Percentiles rank a stretch among this genome's conserved stretches.
Conservation (phyloP, 2,113 vertebrate species). For the Chionomys nivalis region DNA sequence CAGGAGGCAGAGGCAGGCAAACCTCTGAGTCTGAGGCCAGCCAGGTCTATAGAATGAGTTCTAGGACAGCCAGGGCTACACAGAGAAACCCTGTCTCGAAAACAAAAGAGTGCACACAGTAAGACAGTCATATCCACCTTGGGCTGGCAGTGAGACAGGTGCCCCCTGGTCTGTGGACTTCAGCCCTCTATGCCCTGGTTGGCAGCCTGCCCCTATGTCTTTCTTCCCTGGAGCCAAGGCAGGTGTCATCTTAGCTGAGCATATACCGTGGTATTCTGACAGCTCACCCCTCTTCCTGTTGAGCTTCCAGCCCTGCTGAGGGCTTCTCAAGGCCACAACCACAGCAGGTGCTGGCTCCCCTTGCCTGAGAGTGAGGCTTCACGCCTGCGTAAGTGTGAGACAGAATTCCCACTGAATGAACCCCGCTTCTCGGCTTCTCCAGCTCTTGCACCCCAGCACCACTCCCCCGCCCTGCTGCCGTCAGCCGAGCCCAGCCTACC, state of each 20-base stretch:
- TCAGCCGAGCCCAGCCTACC: conserved; percentile 69
- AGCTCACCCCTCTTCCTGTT: not conserved
- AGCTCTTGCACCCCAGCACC: not conserved
- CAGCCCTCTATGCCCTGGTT: not conserved
- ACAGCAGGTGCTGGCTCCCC: conserved; percentile 62
- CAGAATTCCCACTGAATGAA: conserved; percentile 75
- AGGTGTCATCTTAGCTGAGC: not conserved
- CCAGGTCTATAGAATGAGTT: not conserved
- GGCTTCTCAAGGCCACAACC: conserved; percentile 77
- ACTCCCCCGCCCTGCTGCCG: not conserved
- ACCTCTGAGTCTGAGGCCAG: not conserved
- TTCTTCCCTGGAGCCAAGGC: not conserved
- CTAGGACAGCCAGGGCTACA: not conserved
- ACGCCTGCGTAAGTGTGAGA: conserved; percentile 78
- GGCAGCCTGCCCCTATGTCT: not conserved
- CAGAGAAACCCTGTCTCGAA: not conserved
- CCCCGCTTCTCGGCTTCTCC: conserved; percentile 63
- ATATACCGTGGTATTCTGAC: not conserved
- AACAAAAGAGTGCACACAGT: not conserved
- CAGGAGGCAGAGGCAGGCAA: not conserved
- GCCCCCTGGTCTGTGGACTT: not conserved
- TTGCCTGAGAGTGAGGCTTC: conserved; percentile 69
- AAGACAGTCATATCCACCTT: too few species aligned
- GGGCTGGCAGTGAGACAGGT: not conserved
- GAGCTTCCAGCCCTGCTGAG: conserved; percentile 37